Conservation (phyloP, 2,888 invertebrate genomes). For the Caenorhabditis angaria region DNA sequence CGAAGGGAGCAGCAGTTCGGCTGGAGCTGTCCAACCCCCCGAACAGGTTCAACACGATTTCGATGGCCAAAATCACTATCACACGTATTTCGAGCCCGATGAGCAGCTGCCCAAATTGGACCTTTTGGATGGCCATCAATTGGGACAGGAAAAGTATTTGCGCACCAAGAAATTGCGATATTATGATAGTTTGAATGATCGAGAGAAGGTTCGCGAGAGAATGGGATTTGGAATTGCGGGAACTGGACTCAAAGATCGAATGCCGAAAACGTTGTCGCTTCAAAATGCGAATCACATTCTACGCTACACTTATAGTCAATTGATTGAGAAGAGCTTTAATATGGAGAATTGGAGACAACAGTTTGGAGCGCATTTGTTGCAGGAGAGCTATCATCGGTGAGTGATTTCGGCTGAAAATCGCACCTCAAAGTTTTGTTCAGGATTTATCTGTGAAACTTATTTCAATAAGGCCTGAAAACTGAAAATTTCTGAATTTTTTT, state of each 20-base stretch:
- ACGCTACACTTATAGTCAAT: background rate
- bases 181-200: background rate
- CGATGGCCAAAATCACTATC: background rate
- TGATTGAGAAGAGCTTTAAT: background rate
- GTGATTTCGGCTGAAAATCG: no score
- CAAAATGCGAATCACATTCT: background rate
- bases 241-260: conserved; percentile 21
- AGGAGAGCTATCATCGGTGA: background rate
- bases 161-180: conserved; percentile 3
- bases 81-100: background rate
- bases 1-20: background rate
- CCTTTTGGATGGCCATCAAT: conserved; percentile 17
- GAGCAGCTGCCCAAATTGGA: background rate
- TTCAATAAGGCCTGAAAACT: no score
- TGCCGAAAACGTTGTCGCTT: conserved; percentile 4
- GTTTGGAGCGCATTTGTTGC: background rate
- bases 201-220: conserved; percentile 14
- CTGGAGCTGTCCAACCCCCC: no score
- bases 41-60: background rate
- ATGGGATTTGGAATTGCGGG: conserved; percentile 40
- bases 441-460: no score
- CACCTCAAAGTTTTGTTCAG: no score
- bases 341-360: conserved; percentile 4
- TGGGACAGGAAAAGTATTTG: conserved; percentile 17
- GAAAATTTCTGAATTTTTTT: no score